phyloP scores from a whole-genome alignment of 1,140 invertebrate genomes.

The Brachionus paranguensis region DNA sequence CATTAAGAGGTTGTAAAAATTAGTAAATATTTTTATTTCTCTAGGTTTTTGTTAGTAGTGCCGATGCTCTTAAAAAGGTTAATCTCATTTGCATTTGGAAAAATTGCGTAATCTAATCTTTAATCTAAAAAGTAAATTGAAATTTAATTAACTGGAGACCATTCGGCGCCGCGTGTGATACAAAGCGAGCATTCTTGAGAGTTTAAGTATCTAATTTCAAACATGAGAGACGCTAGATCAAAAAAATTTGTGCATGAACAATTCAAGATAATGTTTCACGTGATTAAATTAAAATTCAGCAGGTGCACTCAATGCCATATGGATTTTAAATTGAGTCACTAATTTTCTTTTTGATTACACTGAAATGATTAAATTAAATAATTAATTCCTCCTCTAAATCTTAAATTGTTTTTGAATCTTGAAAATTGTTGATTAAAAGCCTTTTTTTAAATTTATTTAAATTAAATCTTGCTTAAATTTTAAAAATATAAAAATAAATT shows the following conservation, averaged over 20 bases:
- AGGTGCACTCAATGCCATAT: not conserved
- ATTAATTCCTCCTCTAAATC: too few relatives aligned
- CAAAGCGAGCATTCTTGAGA: not conserved
- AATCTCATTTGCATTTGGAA: not conserved
- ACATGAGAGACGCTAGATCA: not conserved
- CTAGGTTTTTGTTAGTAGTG: not conserved
- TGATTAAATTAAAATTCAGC: not conserved
- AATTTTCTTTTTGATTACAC: too few relatives aligned
- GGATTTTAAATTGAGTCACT: not conserved
- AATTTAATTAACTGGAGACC: not conserved
- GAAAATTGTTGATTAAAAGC: too few relatives aligned
- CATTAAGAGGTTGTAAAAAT: not conserved
- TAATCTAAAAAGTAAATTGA: not conserved
- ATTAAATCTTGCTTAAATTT: too few relatives aligned
- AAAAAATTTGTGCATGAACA: not conserved
- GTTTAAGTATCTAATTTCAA: not conserved
- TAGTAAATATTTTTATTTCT: not conserved
- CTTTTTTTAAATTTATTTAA: too few relatives aligned
- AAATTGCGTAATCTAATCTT: not conserved
- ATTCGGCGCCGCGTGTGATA: not conserved
- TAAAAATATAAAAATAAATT: too few relatives aligned
- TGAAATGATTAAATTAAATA: too few relatives aligned
- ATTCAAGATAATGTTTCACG: not conserved
- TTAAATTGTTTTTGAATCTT: too few relatives aligned
- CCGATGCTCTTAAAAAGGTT: not conserved